Base-by-base conservation (phyloP, 2,888 invertebrate genomes). In the Monopis laevigella region DNA sequence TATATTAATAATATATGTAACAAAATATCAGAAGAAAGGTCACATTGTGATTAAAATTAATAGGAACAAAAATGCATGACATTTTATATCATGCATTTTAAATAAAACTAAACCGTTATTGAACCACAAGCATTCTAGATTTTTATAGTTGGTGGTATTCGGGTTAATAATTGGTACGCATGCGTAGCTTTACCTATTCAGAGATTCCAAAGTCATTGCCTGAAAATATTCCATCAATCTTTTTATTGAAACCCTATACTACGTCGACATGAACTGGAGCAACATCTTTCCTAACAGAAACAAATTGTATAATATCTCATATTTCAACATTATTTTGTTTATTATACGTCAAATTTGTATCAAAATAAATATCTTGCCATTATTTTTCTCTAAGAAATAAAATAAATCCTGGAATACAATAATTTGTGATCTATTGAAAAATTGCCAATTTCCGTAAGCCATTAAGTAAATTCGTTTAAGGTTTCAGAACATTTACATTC, bases 191-290 rank as follows among this genome's bases (percentile, higher is more conserved):
- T 21, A 21, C 8, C 8, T 29, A 16, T 4, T 36, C 36, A 21
- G 21, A 21, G 32, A 21, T 21, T 32, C 32, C 16, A 16, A 32
- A 36, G 36, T 36, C 36, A 36, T 36, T 10, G 32, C 32, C 17
- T 5, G 11, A 36, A 36, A 21, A 36, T 36, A 36, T 36, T 21
- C 36, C 36, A 36, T 36, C 36, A 36, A 36, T 36, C 36, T 32
- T 32, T n/a, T 32, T 14, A 17, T 32, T 32, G 32, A 17, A 32
- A 17, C 32, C 32, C 10, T 32, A 17, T 32, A 17, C 17, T 3
- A 32, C 10, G 32, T 17, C n/a, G 3, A 11, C 28, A 28, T 4
- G 13, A 21, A 10, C 17, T 32, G 14, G 10, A 32, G 16, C 32
- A 10, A 32, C 17, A 32, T 13, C 32, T 32, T 32, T 2, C 17